Conservation (phyloP, 2,113 vertebrate genomes). For the Pollimyrus isidori region DNA sequence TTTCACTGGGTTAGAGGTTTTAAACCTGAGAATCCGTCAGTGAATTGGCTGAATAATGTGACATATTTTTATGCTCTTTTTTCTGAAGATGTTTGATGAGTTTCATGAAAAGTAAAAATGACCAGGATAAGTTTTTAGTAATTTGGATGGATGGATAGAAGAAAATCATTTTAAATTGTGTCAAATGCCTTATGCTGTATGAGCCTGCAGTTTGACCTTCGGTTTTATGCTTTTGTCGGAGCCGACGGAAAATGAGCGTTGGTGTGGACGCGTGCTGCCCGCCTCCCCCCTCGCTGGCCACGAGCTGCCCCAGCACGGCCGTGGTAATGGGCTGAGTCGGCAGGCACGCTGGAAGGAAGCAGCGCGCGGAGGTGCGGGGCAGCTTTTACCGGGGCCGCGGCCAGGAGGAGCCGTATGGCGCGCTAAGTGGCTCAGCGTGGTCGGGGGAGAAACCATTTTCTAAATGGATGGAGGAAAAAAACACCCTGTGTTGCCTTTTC, state of each 20-base stretch:
- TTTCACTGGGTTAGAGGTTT: background rate
- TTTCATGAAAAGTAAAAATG: background rate
- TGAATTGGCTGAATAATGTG: background rate
- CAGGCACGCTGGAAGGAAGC: background rate
- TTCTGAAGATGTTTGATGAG: background rate
- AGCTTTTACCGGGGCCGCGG: slow-evolving; percentile 64
- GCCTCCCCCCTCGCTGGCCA: background rate
- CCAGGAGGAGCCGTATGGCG: slow-evolving; percentile 66
- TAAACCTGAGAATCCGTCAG: background rate
- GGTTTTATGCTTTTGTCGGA: background rate
- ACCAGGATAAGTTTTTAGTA: background rate
- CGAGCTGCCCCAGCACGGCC: background rate
- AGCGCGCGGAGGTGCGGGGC: slow-evolving; percentile 28
- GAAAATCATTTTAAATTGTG: background rate
- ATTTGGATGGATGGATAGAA: background rate
- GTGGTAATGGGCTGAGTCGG: background rate
- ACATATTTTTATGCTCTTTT: background rate
- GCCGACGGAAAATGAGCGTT: background rate
- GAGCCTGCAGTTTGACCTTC: background rate
- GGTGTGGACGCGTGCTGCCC: background rate
- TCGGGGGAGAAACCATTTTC: slow-evolving; percentile 67
- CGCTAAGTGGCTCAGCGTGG: slow-evolving; percentile 71
- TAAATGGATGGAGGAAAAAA: slow-evolving; percentile 57
- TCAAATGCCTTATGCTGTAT: background rate
- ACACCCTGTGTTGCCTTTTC: slow-evolving; percentile 51